Base-by-base conservation (phyloP, 2,797 vertebrate species). In the Euthynnus affinis region DNA sequence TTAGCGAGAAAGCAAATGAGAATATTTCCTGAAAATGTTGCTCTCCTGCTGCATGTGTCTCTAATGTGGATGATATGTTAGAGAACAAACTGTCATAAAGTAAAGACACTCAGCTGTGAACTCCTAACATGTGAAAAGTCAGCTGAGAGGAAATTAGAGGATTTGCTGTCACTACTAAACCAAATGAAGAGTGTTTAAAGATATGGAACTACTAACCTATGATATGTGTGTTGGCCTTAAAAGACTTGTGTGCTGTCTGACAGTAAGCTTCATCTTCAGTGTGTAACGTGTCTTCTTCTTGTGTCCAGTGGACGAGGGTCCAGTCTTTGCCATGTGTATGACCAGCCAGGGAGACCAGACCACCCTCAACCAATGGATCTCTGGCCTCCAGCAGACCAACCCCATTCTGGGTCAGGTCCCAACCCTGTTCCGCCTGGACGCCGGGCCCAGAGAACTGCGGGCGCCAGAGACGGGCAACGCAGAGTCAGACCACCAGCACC, bases 271-370 rank as follows among this genome's bases (percentile, higher is more conserved):
- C 6, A 3, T 12, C 49, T 1, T 0, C 0, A 27, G 42, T 32
- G 34, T 48, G 67, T 79, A 22, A 51, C 73, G 13, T 81, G 58
- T 69, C 62, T 83, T 70, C 2, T 6, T 2, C 59, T 42, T 74
- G 17, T 77, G 2, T 72, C 9, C 88, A 98, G 97, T 97, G 92
- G 96, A 96, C 13, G 97, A 98, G 85, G 97, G 97, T 15, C 93
- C 94, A 0, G 82, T 98, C 58, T 98, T 96, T 5, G 97, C 96
- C 57, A 96, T 98, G 91, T 98, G 97, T 66, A 96, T 98, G 95
- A 91, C 93, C 0, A 87, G 93, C 17, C 94, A 86, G 3, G 95
- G 95, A 8, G 95, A 97, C 80, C 95, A 96, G 87, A 91, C 80
- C 17, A 96, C 95, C 2, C 92, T 98, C 48, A 95, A 95, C 77